Conservation (phyloP, 2,113 vertebrate genomes). For the Callipepla californica region DNA sequence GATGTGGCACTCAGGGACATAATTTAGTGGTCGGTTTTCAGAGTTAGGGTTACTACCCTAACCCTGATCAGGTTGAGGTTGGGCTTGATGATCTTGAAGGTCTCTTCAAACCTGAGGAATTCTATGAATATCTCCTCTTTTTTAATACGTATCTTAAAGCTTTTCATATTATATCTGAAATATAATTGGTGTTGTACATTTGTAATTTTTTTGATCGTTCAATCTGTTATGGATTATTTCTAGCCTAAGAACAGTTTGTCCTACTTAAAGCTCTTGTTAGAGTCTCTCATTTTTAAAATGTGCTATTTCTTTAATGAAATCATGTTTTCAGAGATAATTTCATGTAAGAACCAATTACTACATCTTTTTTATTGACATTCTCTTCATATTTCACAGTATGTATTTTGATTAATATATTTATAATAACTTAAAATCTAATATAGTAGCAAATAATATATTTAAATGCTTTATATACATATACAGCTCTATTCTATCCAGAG, state of each 20-base stretch:
- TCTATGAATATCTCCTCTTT: not conserved
- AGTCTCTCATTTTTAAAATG: not conserved
- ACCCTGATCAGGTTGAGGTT: no score
- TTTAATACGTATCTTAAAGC: not conserved
- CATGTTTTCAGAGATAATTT: not conserved
- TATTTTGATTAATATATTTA: not conserved
- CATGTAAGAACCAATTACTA: not conserved
- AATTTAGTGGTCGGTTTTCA: no score
- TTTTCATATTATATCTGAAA: not conserved
- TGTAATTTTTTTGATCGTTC: not conserved
- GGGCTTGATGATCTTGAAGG: no score
- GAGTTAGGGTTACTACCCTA: no score
- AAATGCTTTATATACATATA: not conserved
- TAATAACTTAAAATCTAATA: not conserved
- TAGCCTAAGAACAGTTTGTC: conserved; percentile 7
- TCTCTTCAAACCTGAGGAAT: no score
- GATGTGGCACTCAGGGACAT: no score
- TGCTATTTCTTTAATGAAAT: not conserved
- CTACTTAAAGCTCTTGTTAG: conserved; percentile 1
- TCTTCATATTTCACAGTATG: not conserved
- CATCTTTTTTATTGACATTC: not conserved
- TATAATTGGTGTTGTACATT: conserved; percentile 15
- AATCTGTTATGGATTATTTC: conserved; percentile 27
- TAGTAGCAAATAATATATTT: not conserved
- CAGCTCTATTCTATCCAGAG: not conserved